Percentiles rank a stretch among this genome's conserved stretches.
Conservation (phyloP, 2,888 invertebrate genomes). For the Orthosia incerta region DNA sequence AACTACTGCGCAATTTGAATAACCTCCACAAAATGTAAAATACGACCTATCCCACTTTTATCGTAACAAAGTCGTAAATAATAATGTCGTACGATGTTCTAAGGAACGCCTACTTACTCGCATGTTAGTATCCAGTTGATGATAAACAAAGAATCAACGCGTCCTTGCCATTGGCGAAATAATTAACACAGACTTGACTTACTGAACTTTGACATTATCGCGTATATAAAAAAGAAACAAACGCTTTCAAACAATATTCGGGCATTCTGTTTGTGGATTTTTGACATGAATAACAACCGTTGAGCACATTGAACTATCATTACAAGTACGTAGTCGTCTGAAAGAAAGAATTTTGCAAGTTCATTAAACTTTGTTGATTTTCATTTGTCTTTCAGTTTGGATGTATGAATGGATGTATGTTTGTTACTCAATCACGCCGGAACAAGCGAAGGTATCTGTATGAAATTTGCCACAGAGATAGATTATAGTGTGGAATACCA, state of each 20-base stretch:
- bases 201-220: constrained; percentile 56
- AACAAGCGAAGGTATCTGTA: too few species aligned
- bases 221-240: constrained; percentile 13
- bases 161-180: constrained; percentile 58
- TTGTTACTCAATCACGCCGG: too few species aligned
- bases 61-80: constrained; percentile 22
- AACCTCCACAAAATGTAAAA: constrained; percentile 35
- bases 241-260: not conserved
- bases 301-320: not conserved
- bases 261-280: not conserved
- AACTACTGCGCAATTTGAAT: constrained; percentile 20
- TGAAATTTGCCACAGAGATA: too few species aligned
- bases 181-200: constrained; percentile 54
- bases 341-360: too few species aligned
- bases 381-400: not conserved
- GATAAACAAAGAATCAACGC: constrained; percentile 25
- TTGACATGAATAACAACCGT: not conserved
- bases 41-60: constrained; percentile 45
- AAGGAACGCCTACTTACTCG: constrained; percentile 16
- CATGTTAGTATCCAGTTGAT: not conserved
- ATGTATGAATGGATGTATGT: too few species aligned
- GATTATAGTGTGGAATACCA: too few species aligned
- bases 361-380: not conserved
- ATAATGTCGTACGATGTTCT: constrained; percentile 29
- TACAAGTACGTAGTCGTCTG: not conserved